A percentile compares a stretch with the other conserved stretches of the same genome.
These are phyloP conservation scores for Orthosia gothica DNA, from an alignment of 2,888 invertebrate genomes.

Conservation along the genomic window DNA sequence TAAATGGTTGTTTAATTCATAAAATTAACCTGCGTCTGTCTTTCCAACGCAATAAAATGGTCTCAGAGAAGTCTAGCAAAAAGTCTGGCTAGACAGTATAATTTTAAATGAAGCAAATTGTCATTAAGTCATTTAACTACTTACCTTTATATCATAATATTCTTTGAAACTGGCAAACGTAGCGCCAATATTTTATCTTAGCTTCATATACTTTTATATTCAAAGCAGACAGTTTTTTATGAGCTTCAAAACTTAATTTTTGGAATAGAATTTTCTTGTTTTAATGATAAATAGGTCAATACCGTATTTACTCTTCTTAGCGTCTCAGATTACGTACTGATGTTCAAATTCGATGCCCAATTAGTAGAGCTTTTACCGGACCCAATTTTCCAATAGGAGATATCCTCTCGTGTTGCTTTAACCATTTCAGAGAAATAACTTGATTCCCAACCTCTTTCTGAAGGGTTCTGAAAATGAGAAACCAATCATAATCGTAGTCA, in stretches of 20 bases:
- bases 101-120: conserved; percentile 44
- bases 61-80: conserved; percentile 11
- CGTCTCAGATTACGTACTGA: background rate
- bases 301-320: background rate
- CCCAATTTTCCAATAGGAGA: conserved; percentile 13
- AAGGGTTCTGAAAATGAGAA: conserved; percentile 21
- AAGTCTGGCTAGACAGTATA: conserved; percentile 16
- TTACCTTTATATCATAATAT: conserved; percentile 20
- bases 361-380: conserved; percentile 8
- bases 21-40: conserved; percentile 17
- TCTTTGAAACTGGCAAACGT: conserved; percentile 9
- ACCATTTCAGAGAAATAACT: conserved; percentile 5
- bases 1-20: conserved; percentile 5
- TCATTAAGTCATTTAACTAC: conserved; percentile 30
- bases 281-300: background rate
- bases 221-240: conserved; percentile 5
- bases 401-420: conserved; percentile 11
- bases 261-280: background rate
- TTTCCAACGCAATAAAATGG: conserved; percentile 11
- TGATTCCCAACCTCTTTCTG: background rate
- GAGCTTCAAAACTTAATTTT: background rate
- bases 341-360: background rate
- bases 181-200: conserved; percentile 24
- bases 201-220: conserved; percentile 16
- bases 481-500: background rate